phyloP scores from a whole-genome alignment of 2,113 vertebrate genomes.

The Turdus rufiventris region DNA sequence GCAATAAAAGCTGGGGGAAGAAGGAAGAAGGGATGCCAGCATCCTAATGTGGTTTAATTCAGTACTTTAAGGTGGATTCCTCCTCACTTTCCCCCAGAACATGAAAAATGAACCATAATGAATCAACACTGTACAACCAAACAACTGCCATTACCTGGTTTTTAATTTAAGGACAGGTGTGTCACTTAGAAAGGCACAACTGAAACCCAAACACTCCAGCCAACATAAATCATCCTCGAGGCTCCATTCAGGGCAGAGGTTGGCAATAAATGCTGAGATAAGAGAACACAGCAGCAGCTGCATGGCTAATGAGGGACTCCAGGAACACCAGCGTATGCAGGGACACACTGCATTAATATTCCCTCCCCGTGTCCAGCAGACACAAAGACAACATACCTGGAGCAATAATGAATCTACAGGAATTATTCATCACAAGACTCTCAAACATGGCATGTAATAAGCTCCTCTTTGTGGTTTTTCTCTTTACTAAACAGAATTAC shows the following conservation, averaged over 20 bases:
- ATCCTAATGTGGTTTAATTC: background rate
- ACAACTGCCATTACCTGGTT: background rate
- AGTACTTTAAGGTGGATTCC: background rate
- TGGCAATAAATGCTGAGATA: background rate
- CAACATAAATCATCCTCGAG: background rate
- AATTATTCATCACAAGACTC: background rate
- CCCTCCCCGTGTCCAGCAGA: background rate
- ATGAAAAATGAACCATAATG: background rate
- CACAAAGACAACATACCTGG: background rate
- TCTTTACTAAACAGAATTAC: background rate
- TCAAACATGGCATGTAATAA: background rate
- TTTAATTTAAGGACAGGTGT: background rate
- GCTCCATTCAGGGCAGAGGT: background rate
- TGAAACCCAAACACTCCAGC: background rate
- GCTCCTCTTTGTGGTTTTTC: background rate
- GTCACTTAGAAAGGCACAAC: background rate
- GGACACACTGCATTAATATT: background rate
- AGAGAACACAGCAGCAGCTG: background rate
- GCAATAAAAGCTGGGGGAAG: background rate
- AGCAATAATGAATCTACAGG: background rate
- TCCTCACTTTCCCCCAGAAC: background rate
- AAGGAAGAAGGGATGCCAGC: background rate
- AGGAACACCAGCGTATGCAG: background rate
- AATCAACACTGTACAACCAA: accelerated
- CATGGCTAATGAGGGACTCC: background rate